Conservation (phyloP, 2,113 vertebrate genomes). For the Xiphophorus couchianus region DNA sequence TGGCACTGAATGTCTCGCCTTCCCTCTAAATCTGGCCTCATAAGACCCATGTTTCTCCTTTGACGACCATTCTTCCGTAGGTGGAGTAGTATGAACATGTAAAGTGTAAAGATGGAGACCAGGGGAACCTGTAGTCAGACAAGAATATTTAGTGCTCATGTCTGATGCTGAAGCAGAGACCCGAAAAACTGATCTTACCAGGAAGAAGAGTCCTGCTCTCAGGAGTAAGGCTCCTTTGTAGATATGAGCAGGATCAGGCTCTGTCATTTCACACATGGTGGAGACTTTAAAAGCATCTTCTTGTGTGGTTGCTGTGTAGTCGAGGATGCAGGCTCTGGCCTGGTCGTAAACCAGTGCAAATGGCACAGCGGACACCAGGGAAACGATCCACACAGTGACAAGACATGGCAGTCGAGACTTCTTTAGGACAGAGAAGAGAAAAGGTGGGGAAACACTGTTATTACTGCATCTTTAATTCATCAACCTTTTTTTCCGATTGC, state of each 20-base stretch:
- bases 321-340: constrained; percentile 76
- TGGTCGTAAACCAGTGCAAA: constrained; percentile 80
- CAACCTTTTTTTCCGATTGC: background rate
- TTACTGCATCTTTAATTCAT: background rate
- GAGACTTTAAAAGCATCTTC: constrained; percentile 76
- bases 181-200: constrained; percentile 46
- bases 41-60: constrained; percentile 77
- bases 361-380: constrained; percentile 75
- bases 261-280: constrained; percentile 82
- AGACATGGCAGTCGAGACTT: constrained; percentile 72
- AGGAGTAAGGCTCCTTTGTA: constrained; percentile 78
- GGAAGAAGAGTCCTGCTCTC: constrained; percentile 76
- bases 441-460: background rate
- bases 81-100: constrained; percentile 78
- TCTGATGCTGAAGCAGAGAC: background rate
- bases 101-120: constrained; percentile 75
- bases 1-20: constrained; percentile 54
- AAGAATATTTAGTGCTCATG: background rate
- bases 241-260: constrained; percentile 75
- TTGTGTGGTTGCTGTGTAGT: constrained; percentile 72
- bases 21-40: constrained; percentile 36
- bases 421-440: constrained; percentile 31
- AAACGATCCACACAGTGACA: constrained; percentile 75
- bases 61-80: constrained; percentile 72
- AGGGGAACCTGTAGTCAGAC: constrained; percentile 65